Evolutionary conservation across 2,113 vertebrate species (phyloP).

Genomic region (Amblyopsis rosae): DNA sequence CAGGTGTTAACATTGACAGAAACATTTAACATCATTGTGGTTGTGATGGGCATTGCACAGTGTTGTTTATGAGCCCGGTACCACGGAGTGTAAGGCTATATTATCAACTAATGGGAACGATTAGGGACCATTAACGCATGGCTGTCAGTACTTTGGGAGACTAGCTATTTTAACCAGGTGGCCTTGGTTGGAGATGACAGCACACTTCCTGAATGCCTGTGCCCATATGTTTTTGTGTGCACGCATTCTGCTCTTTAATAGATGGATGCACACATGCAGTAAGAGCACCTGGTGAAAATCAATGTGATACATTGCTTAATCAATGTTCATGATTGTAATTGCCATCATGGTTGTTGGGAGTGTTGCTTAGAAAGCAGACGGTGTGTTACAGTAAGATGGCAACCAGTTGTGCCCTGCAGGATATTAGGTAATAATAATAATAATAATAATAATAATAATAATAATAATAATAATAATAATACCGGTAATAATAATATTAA

Average conservation of each 20-base stretch:
- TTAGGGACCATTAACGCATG: conserved; percentile 63
- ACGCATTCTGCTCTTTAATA: conserved; percentile 59
- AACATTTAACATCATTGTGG: conserved; percentile 8
- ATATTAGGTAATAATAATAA: neutral
- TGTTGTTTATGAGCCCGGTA: conserved; percentile 18
- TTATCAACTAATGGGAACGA: conserved; percentile 66
- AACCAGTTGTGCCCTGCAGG: neutral
- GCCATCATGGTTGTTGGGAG: neutral
- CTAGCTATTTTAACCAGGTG: conserved; percentile 77
- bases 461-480: too few species aligned
- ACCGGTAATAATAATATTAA: too few species aligned
- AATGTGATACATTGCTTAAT: conserved; percentile 7
- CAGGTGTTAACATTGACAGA: conserved; percentile 23
- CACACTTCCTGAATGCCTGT: conserved; percentile 65
- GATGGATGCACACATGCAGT: conserved; percentile 19
- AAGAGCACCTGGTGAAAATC: neutral
- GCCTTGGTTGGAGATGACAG: conserved; percentile 51
- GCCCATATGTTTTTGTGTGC: conserved; percentile 68
- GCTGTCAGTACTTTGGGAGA: conserved; percentile 67
- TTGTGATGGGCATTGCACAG: conserved; percentile 5
- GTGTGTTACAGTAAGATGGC: neutral
- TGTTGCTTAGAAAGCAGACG: neutral
- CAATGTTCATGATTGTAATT: conserved; percentile 32
- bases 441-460: too few species aligned
- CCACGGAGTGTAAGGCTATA: conserved; percentile 35